Conservation (phyloP, 2,113 vertebrate genomes). For the Jaculus jaculus region DNA sequence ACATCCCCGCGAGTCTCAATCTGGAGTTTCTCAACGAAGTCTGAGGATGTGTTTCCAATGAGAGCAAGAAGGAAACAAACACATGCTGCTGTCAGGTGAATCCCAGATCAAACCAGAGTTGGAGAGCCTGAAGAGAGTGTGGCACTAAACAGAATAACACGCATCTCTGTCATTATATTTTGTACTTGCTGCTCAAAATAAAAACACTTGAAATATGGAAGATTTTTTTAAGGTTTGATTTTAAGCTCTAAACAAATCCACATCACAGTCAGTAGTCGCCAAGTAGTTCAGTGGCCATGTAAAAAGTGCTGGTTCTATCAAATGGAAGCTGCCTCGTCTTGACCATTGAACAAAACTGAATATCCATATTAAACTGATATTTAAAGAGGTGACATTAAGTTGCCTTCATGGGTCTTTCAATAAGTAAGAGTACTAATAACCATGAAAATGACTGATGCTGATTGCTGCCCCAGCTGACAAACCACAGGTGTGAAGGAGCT, state of each 20-base stretch:
- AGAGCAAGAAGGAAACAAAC: conserved; percentile 7
- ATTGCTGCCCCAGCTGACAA: not conserved
- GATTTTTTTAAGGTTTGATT: conserved; percentile 67
- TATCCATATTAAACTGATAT: conserved; percentile 33
- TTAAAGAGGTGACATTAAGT: conserved; percentile 15
- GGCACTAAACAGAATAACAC: conserved; percentile 59
- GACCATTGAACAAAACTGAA: conserved; percentile 42
- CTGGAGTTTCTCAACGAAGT: conserved; percentile 93
- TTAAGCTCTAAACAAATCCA: conserved; percentile 34
- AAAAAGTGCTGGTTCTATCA: conserved; percentile 17
- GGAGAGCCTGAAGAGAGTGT: conserved; percentile 53
- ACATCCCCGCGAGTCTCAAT: conserved; percentile 91
- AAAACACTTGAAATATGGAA: conserved; percentile 79
- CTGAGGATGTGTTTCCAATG: conserved; percentile 77
- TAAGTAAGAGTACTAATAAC: not conserved
- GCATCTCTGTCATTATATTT: conserved; percentile 63
- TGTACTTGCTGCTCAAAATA: conserved; percentile 76
- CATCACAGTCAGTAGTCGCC: not conserved
- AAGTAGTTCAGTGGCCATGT: conserved; percentile 16
- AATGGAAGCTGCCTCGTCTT: conserved; percentile 58
- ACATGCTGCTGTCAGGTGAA: not conserved
- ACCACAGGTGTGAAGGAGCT: not conserved
- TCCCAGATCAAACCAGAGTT: conserved; percentile 35
- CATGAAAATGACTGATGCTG: not conserved
- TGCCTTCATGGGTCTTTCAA: conserved; percentile 50